Percentiles rank a stretch among this genome's conserved stretches.
phyloP scores from a whole-genome alignment of 2,113 vertebrate species.

The Stictonetta naevosa region DNA sequence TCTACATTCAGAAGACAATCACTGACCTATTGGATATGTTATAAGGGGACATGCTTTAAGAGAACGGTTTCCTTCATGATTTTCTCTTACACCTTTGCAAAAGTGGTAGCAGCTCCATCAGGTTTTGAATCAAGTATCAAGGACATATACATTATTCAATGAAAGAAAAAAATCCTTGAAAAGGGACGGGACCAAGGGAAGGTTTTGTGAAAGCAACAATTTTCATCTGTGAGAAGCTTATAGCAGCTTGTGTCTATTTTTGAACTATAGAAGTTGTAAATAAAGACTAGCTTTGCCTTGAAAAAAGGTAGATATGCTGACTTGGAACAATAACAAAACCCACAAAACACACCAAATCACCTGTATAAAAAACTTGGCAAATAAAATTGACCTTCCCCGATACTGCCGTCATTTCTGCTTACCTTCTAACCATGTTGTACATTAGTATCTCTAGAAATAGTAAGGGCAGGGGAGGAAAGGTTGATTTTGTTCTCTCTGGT shows the following conservation, averaged over 20 bases:
- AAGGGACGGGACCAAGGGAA: not conserved
- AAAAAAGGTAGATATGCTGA: not conserved
- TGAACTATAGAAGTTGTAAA: not conserved
- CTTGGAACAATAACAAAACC: not conserved
- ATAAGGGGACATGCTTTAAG: not conserved
- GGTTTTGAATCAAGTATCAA: not conserved
- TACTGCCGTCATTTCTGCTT: not conserved
- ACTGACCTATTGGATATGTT: not conserved
- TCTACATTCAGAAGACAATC: not conserved
- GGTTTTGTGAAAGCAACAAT: not conserved
- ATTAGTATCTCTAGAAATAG: not conserved
- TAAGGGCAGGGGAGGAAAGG: not conserved
- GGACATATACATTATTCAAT: not conserved
- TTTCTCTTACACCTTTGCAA: not conserved
- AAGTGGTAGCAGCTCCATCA: not conserved
- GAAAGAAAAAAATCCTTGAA: not conserved
- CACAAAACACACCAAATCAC: not conserved
- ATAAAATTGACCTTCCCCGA: not conserved
- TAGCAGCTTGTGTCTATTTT: not conserved
- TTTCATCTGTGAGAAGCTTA: not conserved
- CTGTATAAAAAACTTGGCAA: not conserved
- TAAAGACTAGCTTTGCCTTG: not conserved
- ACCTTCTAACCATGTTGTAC: not conserved
- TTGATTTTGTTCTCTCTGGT: constrained; percentile 5
- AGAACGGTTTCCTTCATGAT: not conserved